Evolutionary conservation across 2,888 invertebrate species (phyloP), one percentile per base, ranked within the genome.

Genomic region (Timandra comae): DNA sequence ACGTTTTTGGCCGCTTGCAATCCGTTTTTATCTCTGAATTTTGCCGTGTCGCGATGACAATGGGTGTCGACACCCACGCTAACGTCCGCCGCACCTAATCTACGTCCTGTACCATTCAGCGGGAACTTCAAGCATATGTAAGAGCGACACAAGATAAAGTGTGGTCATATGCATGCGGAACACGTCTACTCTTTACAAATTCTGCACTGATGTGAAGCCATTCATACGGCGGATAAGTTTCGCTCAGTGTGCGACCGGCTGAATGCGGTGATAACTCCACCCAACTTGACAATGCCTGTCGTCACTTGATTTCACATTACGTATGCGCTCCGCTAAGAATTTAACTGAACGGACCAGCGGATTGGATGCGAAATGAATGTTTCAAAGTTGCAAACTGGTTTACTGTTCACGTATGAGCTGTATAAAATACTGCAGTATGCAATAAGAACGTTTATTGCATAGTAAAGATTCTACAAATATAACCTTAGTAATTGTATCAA

Each of bases 161-260:
- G 57, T 61, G 64, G 70, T 60, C 65, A 59, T 56, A 56, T 73
- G 74, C 71, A 82, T 77, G 73, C 80, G 57, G 56, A 67, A 67
- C 82, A 82, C 84, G 80, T 80, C 77, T 56, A 72, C 79, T 78
- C 81, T 80, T 82, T 78, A 79, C 82, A 79, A 81, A 81, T 78
- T 82, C 80, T 63, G 57, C 62, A 63, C 62, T 75, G 78, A 76
- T 74, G 71, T 69, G 77, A 67, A 71, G 61, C 72, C 71, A 77
- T 79, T 80, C 80, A 77, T 55, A 60, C 50, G 49, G 59, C 63
- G 76, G 74, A 71, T 74, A 81, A 84, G 76, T 81, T 82, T 71
- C 63, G 62, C 60, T 54, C 64, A 48, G 67, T 66, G 69, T 63
- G 68, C 69, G 68, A 56, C 66, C 67, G 65, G 52, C 66, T 68